phyloP scores from a whole-genome alignment of 2,888 invertebrate genomes.

The Hyppa rectilinea region DNA sequence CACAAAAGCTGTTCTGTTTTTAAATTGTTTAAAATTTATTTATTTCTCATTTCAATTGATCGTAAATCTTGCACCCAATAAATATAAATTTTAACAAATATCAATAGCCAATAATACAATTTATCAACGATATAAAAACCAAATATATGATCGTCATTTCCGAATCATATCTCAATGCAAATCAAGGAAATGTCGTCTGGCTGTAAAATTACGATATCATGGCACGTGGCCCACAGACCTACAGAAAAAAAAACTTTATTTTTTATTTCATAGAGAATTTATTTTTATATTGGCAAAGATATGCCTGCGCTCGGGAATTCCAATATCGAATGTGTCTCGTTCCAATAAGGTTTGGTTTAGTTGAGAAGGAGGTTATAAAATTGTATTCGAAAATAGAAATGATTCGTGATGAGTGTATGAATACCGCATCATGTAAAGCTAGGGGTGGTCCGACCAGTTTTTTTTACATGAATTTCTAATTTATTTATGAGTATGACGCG shows the following conservation, averaged over 20 bases:
- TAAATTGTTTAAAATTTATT: conserved; percentile 16
- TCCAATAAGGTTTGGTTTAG: conserved; percentile 51
- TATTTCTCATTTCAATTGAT: conserved; percentile 48
- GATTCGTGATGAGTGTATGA: conserved; percentile 76
- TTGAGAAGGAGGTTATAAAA: conserved; percentile 35
- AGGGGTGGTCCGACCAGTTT: conserved; percentile 80
- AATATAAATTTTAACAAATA: conserved; percentile 55
- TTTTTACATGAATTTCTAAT: conserved; percentile 81
- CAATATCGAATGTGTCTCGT: conserved; percentile 25
- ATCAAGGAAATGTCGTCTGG: conserved; percentile 70
- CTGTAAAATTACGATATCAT: conserved; percentile 72
- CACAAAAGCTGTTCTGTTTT: conserved; percentile 19
- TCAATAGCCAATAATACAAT: conserved; percentile 70
- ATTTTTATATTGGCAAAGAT: conserved; percentile 45
- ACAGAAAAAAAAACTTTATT: conserved; percentile 58
- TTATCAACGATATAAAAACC: conserved; percentile 59
- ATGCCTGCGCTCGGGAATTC: conserved; percentile 23
- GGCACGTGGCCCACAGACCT: conserved; percentile 66
- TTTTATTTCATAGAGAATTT: conserved; percentile 53
- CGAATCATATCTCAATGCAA: conserved; percentile 78
- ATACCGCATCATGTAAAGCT: conserved; percentile 68
- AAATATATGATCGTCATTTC: conserved; percentile 69
- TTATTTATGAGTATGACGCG: conserved; percentile 83
- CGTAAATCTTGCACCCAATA: conserved; percentile 50
- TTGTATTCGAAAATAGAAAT: conserved; percentile 49